Evolutionary conservation across 2,113 vertebrate species (phyloP).

Genomic region (Ailurus styani): DNA sequence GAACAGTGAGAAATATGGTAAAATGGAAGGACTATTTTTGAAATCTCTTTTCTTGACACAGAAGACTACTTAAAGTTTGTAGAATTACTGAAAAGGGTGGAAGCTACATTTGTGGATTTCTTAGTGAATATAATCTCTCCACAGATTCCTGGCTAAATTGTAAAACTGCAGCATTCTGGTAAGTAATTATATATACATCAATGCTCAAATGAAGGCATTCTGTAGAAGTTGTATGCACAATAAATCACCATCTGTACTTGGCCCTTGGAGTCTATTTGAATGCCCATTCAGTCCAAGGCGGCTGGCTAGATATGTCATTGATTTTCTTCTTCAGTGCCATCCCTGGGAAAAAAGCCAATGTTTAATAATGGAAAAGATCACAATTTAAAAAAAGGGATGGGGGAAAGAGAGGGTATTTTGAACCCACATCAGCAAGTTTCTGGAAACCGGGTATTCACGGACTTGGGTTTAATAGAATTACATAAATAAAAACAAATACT

Average conservation of each 20-base stretch:
- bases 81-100: constrained; percentile 41
- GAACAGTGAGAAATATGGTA: constrained; percentile 41
- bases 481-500: constrained; percentile 40
- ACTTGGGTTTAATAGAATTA: background rate
- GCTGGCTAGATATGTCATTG: constrained; percentile 47
- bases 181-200: constrained; percentile 52
- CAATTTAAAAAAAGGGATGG: constrained; percentile 46
- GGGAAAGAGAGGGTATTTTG: constrained; percentile 5
- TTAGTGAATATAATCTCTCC: constrained; percentile 61
- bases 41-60: constrained; percentile 49
- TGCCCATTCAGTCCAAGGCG: constrained; percentile 54
- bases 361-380: constrained; percentile 55
- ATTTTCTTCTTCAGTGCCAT: constrained; percentile 62
- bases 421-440: constrained; percentile 15
- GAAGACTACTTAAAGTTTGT: constrained; percentile 37
- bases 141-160: constrained; percentile 51
- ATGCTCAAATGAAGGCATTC: constrained; percentile 56
- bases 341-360: constrained; percentile 54
- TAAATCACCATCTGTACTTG: constrained; percentile 46
- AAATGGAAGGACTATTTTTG: constrained; percentile 46
- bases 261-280: constrained; percentile 41
- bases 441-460: constrained; percentile 19
- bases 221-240: constrained; percentile 37
- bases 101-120: constrained; percentile 59
- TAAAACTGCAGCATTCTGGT: constrained; percentile 42